These are phyloP conservation scores for Paramuricea clavata DNA, from an alignment of 92 coral and sea anemone species.

Conservation along the genomic window DNA sequence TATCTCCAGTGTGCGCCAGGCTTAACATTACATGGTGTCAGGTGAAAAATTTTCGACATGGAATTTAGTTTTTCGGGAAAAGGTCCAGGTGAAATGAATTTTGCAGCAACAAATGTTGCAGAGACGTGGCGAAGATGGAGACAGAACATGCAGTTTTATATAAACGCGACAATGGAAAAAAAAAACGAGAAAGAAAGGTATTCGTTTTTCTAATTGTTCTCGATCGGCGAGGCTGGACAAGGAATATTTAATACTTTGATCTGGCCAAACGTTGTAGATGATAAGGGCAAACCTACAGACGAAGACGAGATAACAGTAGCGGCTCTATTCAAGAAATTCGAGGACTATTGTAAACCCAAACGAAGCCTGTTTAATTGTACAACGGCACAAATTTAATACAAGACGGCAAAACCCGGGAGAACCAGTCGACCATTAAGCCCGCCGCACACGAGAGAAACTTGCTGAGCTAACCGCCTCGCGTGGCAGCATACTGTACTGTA, in stretches of 20 bases:
- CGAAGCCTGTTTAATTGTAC: constrained; percentile 25
- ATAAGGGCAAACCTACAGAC: constrained; percentile 25
- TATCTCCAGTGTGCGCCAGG: too few species aligned
- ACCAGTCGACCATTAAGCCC: constrained; percentile 32
- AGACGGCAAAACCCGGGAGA: constrained; percentile 35
- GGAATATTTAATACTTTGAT: constrained; percentile 35
- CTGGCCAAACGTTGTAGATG: constrained; percentile 26
- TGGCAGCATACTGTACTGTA: too few species aligned
- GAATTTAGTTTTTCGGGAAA: constrained; percentile 35
- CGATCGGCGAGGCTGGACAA: constrained; percentile 7
- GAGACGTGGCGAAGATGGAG: constrained; percentile 41
- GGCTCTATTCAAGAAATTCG: constrained; percentile 24
- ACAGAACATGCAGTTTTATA: constrained; percentile 32
- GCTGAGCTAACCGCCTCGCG: constrained; percentile 8
- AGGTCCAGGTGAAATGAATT: constrained; percentile 33
- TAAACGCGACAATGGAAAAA: constrained; percentile 24
- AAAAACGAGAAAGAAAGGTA: constrained; percentile 17
- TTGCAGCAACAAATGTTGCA: constrained; percentile 31
- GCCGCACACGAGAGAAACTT: too few species aligned
- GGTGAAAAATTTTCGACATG: constrained; percentile 1
- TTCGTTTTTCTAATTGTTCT: background rate
- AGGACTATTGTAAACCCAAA: constrained; percentile 23
- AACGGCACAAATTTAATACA: constrained; percentile 21
- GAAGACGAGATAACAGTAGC: constrained; percentile 42
- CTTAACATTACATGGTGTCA: constrained; percentile 32